phyloP scores from a whole-genome alignment of 2,888 invertebrate genomes.

The Odiellus spinosus region DNA sequence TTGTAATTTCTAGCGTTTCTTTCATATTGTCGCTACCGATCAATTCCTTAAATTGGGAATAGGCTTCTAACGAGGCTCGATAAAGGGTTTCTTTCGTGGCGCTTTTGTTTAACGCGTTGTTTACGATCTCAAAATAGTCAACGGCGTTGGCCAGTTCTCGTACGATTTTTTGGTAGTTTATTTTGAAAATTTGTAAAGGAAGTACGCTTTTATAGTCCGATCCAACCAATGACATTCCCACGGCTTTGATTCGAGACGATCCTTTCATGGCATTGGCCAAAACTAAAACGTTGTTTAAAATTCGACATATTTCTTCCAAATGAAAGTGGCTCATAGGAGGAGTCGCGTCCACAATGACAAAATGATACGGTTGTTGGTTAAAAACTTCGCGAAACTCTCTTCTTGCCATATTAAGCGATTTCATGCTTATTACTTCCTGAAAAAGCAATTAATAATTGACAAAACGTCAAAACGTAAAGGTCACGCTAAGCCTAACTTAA shows the following conservation, averaged over 20 bases:
- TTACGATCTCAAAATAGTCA: too few species aligned
- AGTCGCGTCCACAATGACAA: constrained; percentile 10
- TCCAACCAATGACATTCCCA: constrained; percentile 8
- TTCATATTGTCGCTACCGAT: too few species aligned
- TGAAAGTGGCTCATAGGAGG: constrained; percentile 6
- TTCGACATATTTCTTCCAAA: constrained; percentile 10
- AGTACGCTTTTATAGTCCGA: constrained; percentile 8
- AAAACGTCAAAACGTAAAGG: too few species aligned
- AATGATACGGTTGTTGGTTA: constrained; percentile 11
- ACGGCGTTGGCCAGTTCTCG: too few species aligned
- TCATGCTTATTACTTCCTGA: too few species aligned
- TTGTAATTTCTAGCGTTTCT: too few species aligned
- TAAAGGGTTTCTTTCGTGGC: too few species aligned
- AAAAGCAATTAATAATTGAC: background rate
- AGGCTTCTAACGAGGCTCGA: too few species aligned
- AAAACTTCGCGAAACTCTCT: constrained; percentile 11
- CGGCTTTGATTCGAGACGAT: constrained; percentile 6
- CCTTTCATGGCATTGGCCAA: constrained; percentile 10
- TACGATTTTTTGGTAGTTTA: constrained; percentile 7
- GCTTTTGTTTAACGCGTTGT: too few species aligned
- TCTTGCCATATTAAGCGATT: too few species aligned
- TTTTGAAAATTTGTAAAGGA: constrained; percentile 10
- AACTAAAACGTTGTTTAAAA: constrained; percentile 7
- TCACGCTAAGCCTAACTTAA: background rate
- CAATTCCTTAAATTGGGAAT: too few species aligned